Evolutionary conservation across 2,797 vertebrate species (phyloP).

Genomic region (Rhinella marina): DNA sequence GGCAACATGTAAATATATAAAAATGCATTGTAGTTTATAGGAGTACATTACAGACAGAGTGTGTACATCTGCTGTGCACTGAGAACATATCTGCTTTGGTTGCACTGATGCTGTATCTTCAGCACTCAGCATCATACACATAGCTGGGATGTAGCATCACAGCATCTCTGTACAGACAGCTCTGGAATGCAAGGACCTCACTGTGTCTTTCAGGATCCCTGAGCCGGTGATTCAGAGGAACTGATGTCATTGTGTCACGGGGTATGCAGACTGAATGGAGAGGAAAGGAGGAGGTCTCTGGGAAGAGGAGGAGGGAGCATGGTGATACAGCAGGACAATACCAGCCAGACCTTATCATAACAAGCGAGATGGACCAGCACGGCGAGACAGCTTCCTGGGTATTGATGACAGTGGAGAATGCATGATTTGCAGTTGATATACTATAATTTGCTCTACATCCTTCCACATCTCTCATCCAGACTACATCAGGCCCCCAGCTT

Average conservation of each 20-base stretch:
- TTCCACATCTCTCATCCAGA: neutral
- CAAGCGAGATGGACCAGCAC: slow-evolving; percentile 9
- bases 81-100: neutral
- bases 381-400: neutral
- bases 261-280: slow-evolving; percentile 38
- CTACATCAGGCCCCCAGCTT: slow-evolving; percentile 34
- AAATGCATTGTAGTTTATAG: too few species aligned
- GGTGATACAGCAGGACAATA: slow-evolving; percentile 60
- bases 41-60: too few species aligned
- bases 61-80: neutral
- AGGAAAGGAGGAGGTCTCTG: slow-evolving; percentile 59
- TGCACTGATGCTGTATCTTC: neutral
- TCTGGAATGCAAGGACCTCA: neutral
- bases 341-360: slow-evolving; percentile 39
- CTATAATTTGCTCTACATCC: neutral
- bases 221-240: slow-evolving; percentile 39
- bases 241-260: slow-evolving; percentile 30
- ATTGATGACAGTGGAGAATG: neutral
- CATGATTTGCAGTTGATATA: neutral
- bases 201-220: neutral
- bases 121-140: neutral
- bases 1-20: too few species aligned
- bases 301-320: slow-evolving; percentile 63
- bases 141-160: neutral
- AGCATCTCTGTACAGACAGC: neutral